Evolutionary conservation across 2,113 vertebrate species (phyloP).

Genomic region (Odocoileus virginianus): DNA sequence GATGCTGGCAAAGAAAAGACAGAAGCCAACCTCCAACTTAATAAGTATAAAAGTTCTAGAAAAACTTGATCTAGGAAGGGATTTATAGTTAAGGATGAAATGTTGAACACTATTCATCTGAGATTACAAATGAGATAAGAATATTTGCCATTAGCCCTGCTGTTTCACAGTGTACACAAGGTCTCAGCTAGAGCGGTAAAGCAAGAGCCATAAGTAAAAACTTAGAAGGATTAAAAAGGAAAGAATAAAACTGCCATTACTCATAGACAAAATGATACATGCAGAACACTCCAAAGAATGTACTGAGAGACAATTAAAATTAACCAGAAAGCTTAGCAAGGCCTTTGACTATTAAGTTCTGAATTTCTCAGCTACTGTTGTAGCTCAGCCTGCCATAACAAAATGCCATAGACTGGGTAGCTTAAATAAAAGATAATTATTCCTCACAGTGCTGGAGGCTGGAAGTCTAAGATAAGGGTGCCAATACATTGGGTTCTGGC

Average conservation of each 20-base stretch:
- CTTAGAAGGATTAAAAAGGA: background rate
- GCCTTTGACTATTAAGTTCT: background rate
- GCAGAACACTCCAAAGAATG: background rate
- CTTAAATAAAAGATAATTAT: background rate
- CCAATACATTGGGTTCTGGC: background rate
- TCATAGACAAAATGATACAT: background rate
- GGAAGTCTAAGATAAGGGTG: background rate
- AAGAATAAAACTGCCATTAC: background rate
- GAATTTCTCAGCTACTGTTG: background rate
- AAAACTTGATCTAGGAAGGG: background rate
- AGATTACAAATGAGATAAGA: background rate
- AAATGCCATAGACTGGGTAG: background rate
- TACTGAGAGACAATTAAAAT: background rate
- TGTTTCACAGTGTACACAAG: background rate
- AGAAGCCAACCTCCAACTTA: background rate
- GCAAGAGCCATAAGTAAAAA: background rate
- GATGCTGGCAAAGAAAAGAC: background rate
- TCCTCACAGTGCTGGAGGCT: background rate
- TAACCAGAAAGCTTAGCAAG: background rate
- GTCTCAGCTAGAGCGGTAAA: background rate
- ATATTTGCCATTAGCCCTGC: background rate
- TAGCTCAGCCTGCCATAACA: background rate
- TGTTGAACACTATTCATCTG: background rate
- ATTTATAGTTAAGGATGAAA: background rate
- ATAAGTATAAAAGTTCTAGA: background rate